Evolutionary conservation across 2,888 invertebrate species (phyloP), one percentile per base, ranked within the genome.

Genomic region (Seira sanloemensis): DNA sequence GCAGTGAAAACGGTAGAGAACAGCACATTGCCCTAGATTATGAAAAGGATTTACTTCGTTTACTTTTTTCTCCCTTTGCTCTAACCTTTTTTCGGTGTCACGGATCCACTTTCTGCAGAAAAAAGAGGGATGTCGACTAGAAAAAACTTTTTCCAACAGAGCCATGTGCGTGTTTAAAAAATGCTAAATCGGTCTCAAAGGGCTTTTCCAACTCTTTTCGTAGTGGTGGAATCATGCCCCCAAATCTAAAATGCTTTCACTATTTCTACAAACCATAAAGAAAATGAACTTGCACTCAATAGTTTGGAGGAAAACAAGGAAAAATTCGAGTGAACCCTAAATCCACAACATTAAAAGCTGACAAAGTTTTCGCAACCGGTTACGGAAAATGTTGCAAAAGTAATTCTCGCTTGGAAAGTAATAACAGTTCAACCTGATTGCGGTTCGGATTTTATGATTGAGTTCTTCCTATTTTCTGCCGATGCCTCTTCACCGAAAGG

Each of bases 161-260:
- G 5, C 12, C 37, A 4, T 37, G 37, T 12, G 9, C 58, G 58
- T 58, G 58, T 58, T 58, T 58, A 58, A 58, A 58, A 58, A 58
- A n/a, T 58, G 58, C n/a, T 58, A 58, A 58, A 58, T 58, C n/a
- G 58, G 58, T 58, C 58, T 58, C 58, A 58, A 18, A 58, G 58
- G 58, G 7, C 58, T 37, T 37, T 18, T 58, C 18, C 58, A 18
- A 58, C 58, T 58, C n/a, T n/a, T 18, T 58, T 58, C 12, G 37
- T 37, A 37, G n/a, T n/a, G n/a, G n/a, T n/a, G n/a, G n/a, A 37
- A 37, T 37, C 58, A 18, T 37, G 7, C 18, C n/a, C 18, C 58
- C 58, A 58, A 58, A 58, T 58, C 58, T 58, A 58, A 58, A 58
- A 58, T 58, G 58, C 18, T 37, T 9, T 37, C 58, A 4, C 58